A percentile compares a stretch with the other conserved stretches of the same genome.
phyloP scores from a whole-genome alignment of 2,888 invertebrate species.

The Allacma fusca region DNA sequence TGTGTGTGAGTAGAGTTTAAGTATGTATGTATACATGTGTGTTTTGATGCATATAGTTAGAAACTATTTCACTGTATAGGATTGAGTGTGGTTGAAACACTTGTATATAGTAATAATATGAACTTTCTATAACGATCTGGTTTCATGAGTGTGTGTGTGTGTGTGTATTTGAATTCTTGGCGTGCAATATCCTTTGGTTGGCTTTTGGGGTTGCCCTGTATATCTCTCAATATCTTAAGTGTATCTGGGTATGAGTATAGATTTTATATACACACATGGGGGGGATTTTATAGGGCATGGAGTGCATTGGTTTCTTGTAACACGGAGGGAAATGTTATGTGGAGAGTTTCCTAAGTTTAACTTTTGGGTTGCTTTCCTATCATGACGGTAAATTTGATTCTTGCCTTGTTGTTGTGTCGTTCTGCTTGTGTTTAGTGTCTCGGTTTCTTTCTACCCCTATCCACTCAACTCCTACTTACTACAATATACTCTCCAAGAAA shows the following conservation, averaged over 20 bases:
- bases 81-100: not conserved
- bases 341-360: not conserved
- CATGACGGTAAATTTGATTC: not conserved
- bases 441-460: not conserved
- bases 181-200: slow-evolving; percentile 3
- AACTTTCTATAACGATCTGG: slow-evolving; percentile 7
- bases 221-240: no score
- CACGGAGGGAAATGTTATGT: no score
- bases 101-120: not conserved
- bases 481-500: no score
- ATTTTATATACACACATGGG: no score
- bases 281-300: no score
- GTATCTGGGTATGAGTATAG: no score
- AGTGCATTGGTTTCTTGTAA: no score
- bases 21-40: not conserved
- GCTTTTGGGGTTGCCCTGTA: slow-evolving; percentile 1
- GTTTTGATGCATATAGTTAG: no score
- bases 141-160: no score
- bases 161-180: not conserved
- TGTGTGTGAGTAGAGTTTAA: not conserved
- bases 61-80: no score
- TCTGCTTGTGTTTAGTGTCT: not conserved
- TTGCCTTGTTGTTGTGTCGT: not conserved
- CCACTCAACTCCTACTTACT: no score
- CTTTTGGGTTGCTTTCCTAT: not conserved